Evolutionary conservation across 2,888 invertebrate species (phyloP).

Genomic region (Scaptodrosophila latifasciaeformis): DNA sequence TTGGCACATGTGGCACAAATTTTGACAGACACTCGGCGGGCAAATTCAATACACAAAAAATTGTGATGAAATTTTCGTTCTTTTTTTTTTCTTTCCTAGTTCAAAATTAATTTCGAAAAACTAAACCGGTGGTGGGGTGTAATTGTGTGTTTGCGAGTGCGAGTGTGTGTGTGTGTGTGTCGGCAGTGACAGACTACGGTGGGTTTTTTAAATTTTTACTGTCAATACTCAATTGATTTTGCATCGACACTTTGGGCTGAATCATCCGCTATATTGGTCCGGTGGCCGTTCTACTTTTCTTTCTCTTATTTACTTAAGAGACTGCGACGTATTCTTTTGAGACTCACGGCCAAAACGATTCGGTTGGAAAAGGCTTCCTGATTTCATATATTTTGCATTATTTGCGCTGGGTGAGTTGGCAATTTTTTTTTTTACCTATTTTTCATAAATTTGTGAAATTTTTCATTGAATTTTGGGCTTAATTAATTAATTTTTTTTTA

Average conservation of each 20-base stretch:
- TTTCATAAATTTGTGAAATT: too few relatives aligned
- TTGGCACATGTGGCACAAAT: constrained; percentile 30
- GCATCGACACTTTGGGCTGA: constrained; percentile 46
- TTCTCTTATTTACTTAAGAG: constrained; percentile 5
- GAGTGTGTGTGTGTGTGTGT: constrained; percentile 7
- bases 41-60: constrained; percentile 11
- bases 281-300: constrained; percentile 19
- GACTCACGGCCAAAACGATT: background rate
- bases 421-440: constrained; percentile 1
- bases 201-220: constrained; percentile 7
- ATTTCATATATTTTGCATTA: background rate
- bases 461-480: too few relatives aligned
- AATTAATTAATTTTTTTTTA: too few relatives aligned
- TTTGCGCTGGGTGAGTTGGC: constrained; percentile 17
- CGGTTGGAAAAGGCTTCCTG: background rate
- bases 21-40: constrained; percentile 10
- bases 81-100: too few relatives aligned
- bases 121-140: constrained; percentile 9
- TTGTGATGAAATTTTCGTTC: too few relatives aligned
- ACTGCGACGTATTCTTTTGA: background rate
- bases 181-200: background rate
- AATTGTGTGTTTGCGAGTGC: background rate
- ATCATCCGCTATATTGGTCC: constrained; percentile 58
- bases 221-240: constrained; percentile 47
- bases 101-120: background rate